These are phyloP conservation scores for Yponomeuta sedellus DNA, from an alignment of 2,888 invertebrate species.

Conservation along the genomic window DNA sequence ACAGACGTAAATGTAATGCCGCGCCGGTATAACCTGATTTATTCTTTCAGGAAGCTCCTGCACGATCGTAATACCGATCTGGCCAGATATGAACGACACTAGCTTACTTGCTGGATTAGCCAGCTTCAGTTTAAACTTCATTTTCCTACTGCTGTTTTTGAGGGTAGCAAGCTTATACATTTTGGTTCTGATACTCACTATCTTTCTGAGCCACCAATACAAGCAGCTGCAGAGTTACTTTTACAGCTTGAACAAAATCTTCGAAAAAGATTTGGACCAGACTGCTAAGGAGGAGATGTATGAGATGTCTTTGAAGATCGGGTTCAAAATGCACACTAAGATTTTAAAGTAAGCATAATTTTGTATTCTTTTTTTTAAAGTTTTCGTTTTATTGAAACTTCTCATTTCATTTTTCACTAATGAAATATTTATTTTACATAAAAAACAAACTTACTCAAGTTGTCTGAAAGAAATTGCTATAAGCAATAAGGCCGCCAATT, in stretches of 20 bases:
- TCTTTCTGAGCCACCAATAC: slow-evolving; percentile 40
- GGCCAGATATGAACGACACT: slow-evolving; percentile 38
- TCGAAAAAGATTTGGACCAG: slow-evolving; percentile 31
- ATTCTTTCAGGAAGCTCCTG: slow-evolving; percentile 24
- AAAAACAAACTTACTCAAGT: too few species aligned
- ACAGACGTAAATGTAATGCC: too few species aligned
- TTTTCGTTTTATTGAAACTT: too few species aligned
- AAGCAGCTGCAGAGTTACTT: slow-evolving; percentile 41
- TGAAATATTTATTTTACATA: too few species aligned
- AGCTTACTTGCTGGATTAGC: slow-evolving; percentile 26
- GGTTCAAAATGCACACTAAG: slow-evolving; percentile 41
- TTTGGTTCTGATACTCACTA: slow-evolving; percentile 31
- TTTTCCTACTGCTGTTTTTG: slow-evolving; percentile 37
- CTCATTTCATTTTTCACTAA: too few species aligned
- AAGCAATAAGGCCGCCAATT: too few species aligned
- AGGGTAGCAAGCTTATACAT: slow-evolving; percentile 30
- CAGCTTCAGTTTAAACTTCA: slow-evolving; percentile 31
- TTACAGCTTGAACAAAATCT: slow-evolving; percentile 34
- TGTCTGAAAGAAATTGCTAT: too few species aligned
- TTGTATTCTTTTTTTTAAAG: too few species aligned
- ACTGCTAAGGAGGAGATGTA: slow-evolving; percentile 37
- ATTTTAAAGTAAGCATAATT: slow-evolving; percentile 40
- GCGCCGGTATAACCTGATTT: too few species aligned
- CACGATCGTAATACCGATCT: slow-evolving; percentile 38
- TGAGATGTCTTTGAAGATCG: slow-evolving; percentile 37